Conservation (phyloP, 1,140 invertebrate species). For the Musca domestica region DNA sequence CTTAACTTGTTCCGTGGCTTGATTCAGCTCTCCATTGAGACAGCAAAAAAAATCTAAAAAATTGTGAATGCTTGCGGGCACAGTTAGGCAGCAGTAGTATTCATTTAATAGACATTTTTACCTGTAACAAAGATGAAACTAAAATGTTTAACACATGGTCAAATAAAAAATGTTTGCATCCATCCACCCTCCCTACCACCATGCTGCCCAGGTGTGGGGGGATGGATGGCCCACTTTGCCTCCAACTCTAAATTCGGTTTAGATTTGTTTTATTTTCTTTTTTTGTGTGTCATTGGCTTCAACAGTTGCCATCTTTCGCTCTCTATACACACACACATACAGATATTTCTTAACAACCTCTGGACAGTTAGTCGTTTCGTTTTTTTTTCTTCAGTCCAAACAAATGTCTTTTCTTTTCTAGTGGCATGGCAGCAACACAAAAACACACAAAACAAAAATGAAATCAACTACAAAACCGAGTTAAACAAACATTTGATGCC, state of each 20-base stretch:
- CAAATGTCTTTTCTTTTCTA: not conserved
- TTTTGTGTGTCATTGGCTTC: not conserved
- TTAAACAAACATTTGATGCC: conserved; percentile 17
- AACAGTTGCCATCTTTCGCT: not conserved
- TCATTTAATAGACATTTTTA: not conserved
- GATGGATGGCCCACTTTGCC: too few species aligned
- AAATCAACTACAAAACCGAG: not conserved
- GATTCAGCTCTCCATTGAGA: too few species aligned
- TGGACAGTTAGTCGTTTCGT: conserved; percentile 17
- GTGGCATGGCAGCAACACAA: not conserved
- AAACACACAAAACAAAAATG: not conserved
- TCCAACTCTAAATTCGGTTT: not conserved
- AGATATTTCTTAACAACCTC: conserved; percentile 9
- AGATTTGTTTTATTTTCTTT: not conserved
- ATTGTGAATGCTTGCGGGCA: not conserved
- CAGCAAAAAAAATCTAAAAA: not conserved
- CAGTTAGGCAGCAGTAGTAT: not conserved
- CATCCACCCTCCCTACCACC: too few species aligned
- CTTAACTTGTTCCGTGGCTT: too few species aligned
- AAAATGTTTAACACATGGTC: not conserved
- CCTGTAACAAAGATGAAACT: not conserved
- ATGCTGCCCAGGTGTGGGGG: too few species aligned
- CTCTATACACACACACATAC: too few species aligned
- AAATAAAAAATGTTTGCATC: too few species aligned
- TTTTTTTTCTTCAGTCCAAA: not conserved